Evolutionary conservation across 92 coral and sea anemone genomes (phyloP).

Genomic region (Porites lobata): DNA sequence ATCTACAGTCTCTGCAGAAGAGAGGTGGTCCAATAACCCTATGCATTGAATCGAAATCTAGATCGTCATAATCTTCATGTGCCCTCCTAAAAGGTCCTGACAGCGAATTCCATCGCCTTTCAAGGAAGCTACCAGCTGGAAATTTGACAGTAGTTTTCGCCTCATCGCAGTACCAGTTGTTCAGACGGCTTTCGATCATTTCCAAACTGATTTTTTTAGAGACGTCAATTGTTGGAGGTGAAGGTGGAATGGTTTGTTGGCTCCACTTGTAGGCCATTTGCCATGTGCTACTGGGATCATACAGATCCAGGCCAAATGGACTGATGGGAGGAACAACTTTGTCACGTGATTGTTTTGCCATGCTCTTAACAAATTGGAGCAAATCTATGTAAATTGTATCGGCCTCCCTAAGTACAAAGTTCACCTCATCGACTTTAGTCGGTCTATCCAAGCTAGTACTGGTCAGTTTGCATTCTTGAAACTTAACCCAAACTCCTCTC

Average conservation of each 20-base stretch:
- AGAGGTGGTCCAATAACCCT: conserved; percentile 57
- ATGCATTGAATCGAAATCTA: background rate
- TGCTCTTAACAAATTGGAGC: conserved; percentile 22
- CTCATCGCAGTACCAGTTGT: conserved; percentile 59
- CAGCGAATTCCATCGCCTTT: conserved; percentile 41
- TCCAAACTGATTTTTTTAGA: background rate
- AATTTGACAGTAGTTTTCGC: conserved; percentile 44
- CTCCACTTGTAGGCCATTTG: conserved; percentile 76
- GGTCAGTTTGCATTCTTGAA: conserved; percentile 24
- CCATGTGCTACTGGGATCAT: conserved; percentile 43
- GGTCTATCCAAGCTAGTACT: background rate
- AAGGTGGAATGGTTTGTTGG: conserved; percentile 9
- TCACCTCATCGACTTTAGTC: background rate
- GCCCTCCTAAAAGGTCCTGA: background rate
- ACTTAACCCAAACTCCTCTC: conserved; percentile 68
- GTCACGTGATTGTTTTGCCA: conserved; percentile 68
- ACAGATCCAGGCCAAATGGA: conserved; percentile 32
- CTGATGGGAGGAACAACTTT: conserved; percentile 69
- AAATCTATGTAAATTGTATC: conserved; percentile 63
- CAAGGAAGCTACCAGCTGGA: conserved; percentile 25
- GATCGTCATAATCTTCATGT: background rate
- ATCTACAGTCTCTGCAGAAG: conserved; percentile 58
- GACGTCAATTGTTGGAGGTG: conserved; percentile 16
- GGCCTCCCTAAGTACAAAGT: background rate
- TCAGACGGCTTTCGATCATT: conserved; percentile 46